Evolutionary conservation across 1,140 invertebrate species (phyloP).

Genomic region (Atopsyche davidsoni): DNA sequence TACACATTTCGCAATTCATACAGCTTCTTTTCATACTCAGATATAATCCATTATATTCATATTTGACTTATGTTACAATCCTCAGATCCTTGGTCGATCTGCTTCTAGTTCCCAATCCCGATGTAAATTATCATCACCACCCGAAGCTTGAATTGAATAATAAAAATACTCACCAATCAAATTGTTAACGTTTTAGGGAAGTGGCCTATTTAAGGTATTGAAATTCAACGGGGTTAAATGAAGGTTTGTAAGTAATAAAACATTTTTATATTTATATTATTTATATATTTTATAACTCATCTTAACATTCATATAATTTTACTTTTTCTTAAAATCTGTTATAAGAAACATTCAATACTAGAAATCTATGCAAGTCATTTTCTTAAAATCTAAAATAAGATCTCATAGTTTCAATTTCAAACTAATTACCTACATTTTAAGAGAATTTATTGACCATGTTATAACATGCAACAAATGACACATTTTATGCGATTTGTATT

Average conservation of each 20-base stretch:
- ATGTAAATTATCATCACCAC: too few species aligned
- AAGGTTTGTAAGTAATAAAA: not conserved
- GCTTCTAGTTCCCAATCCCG: too few species aligned
- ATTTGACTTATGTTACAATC: too few species aligned
- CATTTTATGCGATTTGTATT: constrained; percentile 18
- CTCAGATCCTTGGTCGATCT: too few species aligned
- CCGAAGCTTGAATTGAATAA: too few species aligned
- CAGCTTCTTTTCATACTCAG: too few species aligned
- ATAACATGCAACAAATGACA: constrained; percentile 24
- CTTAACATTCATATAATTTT: constrained; percentile 26
- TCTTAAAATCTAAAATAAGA: constrained; percentile 24
- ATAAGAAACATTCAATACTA: constrained; percentile 29
- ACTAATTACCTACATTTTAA: constrained; percentile 25
- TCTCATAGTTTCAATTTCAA: constrained; percentile 24
- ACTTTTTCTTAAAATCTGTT: constrained; percentile 25
- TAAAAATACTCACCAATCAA: too few species aligned
- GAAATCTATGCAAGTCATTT: constrained; percentile 26
- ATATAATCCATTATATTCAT: too few species aligned
- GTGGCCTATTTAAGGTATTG: not conserved
- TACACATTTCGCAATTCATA: too few species aligned
- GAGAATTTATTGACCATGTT: constrained; percentile 25
- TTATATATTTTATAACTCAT: constrained; percentile 28
- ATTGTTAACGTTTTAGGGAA: too few species aligned
- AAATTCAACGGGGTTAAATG: not conserved
- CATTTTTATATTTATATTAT: constrained; percentile 10